phyloP scores from a whole-genome alignment of 2,888 invertebrate species.

The Silvanus unidentatus region DNA sequence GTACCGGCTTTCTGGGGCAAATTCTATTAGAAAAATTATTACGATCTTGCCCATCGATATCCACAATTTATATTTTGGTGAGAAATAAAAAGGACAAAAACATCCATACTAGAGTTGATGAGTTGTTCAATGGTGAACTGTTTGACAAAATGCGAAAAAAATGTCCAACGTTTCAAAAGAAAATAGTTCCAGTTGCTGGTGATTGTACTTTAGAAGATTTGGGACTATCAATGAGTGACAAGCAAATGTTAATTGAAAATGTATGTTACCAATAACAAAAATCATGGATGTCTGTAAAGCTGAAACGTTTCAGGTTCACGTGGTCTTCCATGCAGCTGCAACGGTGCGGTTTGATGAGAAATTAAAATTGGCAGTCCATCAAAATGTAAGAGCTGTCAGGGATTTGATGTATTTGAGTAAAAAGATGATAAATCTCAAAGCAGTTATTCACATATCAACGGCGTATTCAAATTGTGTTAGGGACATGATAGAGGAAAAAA shows the following conservation, averaged over 20 bases:
- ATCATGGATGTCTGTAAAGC: no score
- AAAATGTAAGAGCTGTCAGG: constrained; percentile 66
- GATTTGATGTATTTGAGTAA: constrained; percentile 60
- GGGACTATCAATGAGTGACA: constrained; percentile 54
- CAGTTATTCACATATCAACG: constrained; percentile 55
- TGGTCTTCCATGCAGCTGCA: constrained; percentile 56
- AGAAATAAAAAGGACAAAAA: constrained; percentile 58
- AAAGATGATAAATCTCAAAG: constrained; percentile 58
- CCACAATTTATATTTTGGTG: constrained; percentile 52
- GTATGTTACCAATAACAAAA: no score
- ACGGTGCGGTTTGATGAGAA: constrained; percentile 68
- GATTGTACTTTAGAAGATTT: constrained; percentile 57
- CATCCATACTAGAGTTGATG: constrained; percentile 58
- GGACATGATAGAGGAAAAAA: constrained; percentile 49
- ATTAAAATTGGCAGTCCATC: constrained; percentile 63
- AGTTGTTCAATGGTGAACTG: constrained; percentile 62
- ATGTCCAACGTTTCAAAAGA: constrained; percentile 58
- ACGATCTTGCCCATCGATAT: constrained; percentile 51
- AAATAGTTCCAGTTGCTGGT: constrained; percentile 52
- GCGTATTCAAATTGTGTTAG: constrained; percentile 52
- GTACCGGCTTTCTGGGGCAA: constrained; percentile 54
- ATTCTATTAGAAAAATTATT: constrained; percentile 57
- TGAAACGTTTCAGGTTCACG: constrained; percentile 37
- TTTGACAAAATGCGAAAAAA: constrained; percentile 52
- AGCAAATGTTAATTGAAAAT: constrained; percentile 48